These are phyloP conservation scores for Brenthis daphne DNA, from an alignment of 2,888 invertebrate genomes.

Conservation along the genomic window DNA sequence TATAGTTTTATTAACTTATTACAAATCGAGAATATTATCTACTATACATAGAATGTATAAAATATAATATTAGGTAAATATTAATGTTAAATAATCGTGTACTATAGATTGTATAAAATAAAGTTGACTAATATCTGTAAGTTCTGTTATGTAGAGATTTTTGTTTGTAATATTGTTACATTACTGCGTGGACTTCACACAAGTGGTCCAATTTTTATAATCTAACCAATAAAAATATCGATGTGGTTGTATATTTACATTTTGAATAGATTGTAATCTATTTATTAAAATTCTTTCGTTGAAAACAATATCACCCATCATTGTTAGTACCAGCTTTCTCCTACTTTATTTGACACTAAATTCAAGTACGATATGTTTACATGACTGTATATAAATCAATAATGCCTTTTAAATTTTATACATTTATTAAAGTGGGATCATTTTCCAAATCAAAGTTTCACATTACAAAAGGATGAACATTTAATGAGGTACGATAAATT, in stretches of 20 bases:
- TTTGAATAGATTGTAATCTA: constrained; percentile 80
- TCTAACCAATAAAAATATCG: constrained; percentile 81
- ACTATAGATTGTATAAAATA: constrained; percentile 80
- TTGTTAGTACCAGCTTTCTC: constrained; percentile 55
- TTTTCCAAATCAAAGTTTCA: too few relatives aligned
- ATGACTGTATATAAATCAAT: background rate
- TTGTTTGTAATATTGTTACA: constrained; percentile 82
- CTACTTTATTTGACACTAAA: constrained; percentile 38
- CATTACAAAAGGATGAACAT: too few relatives aligned
- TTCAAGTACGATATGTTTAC: background rate
- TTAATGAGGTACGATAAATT: background rate
- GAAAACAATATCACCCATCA: constrained; percentile 60
- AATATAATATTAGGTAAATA: constrained; percentile 73
- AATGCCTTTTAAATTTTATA: too few relatives aligned
- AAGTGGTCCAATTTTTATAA: constrained; percentile 82
- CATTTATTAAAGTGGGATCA: too few relatives aligned
- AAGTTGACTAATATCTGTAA: constrained; percentile 82
- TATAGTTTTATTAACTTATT: constrained; percentile 83
- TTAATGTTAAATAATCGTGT: constrained; percentile 80
- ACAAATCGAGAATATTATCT: constrained; percentile 78
- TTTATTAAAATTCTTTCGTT: constrained; percentile 80
- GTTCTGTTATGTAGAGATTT: constrained; percentile 83
- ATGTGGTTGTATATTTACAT: constrained; percentile 83
- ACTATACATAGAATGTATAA: constrained; percentile 81
- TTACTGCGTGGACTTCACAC: constrained; percentile 75